A percentile compares a stretch with the other conserved stretches of the same genome.
Conservation (phyloP, 2,113 vertebrate genomes). For the Toxostoma redivivum region DNA sequence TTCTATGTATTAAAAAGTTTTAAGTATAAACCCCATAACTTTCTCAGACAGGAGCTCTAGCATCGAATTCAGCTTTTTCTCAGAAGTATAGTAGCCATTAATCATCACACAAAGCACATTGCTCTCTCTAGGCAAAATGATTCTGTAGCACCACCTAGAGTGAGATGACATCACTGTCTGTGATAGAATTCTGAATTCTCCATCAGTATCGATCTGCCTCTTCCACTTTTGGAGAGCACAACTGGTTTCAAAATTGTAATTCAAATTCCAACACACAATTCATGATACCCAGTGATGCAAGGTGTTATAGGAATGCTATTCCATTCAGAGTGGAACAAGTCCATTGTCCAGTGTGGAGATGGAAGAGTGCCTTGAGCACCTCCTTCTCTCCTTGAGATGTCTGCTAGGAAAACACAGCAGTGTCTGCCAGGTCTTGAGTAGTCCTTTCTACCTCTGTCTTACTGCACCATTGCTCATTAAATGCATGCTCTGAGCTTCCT, state of each 20-base stretch:
- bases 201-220: not conserved
- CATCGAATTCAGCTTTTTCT: not conserved
- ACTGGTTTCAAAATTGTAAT: not conserved
- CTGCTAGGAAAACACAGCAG: not conserved
- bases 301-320: not conserved
- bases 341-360: accelerated
- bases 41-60: not conserved
- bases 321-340: accelerated
- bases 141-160: conserved; percentile 68
- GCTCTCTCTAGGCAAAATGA: conserved; percentile 1
- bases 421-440: not conserved
- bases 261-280: not conserved
- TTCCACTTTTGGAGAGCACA: not conserved
- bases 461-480: not conserved
- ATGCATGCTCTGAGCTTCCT: not conserved
- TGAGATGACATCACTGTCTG: conserved; percentile 47
- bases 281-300: accelerated
- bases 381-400: not conserved
- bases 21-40: not conserved
- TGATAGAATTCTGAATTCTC: not conserved
- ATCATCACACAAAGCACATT: not conserved
- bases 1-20: not conserved
- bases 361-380: not conserved
- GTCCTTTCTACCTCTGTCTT: not conserved
- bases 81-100: not conserved